Percentiles rank a stretch among this genome's conserved stretches.
Conservation (phyloP, 2,797 vertebrate species). For the Melanotaenia parkinsoni region DNA sequence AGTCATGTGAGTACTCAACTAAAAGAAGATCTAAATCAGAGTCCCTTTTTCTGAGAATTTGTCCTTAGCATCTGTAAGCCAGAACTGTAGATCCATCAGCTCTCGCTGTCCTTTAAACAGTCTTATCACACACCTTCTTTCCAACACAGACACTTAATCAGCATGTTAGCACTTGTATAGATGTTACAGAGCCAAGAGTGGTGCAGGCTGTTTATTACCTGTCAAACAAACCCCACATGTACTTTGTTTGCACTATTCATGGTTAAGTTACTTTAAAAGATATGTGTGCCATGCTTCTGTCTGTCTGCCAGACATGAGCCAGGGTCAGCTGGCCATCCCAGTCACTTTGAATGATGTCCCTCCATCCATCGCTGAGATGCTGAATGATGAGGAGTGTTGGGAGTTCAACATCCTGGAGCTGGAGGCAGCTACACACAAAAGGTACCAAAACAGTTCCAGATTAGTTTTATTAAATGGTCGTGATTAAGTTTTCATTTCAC, state of each 20-base stretch:
- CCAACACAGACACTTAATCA: not conserved
- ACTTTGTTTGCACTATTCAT: constrained; percentile 37
- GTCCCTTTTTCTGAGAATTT: constrained; percentile 14
- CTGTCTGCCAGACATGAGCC: constrained; percentile 70
- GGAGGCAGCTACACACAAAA: constrained; percentile 89
- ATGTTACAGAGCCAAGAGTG: constrained; percentile 12
- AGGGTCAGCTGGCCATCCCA: constrained; percentile 83
- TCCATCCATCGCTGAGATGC: constrained; percentile 87
- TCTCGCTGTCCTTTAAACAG: constrained; percentile 15
- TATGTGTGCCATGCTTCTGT: constrained; percentile 10
- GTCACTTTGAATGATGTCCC: constrained; percentile 90
- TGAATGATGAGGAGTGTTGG: constrained; percentile 94
- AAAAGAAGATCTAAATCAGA: constrained; percentile 20
- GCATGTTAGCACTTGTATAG: constrained; percentile 20
- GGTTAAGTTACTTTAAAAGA: constrained; percentile 23
- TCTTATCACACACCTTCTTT: constrained; percentile 17
- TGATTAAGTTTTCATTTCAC: not conserved
- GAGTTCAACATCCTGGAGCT: constrained; percentile 96
- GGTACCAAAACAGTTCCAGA: constrained; percentile 43
- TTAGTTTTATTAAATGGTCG: not conserved
- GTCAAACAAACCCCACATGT: constrained; percentile 10
- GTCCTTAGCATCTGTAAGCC: not conserved
- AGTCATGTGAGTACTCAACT: constrained; percentile 27
- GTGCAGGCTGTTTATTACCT: constrained; percentile 6
- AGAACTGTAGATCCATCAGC: not conserved